Evolutionary conservation across 1,140 invertebrate genomes (phyloP).

Genomic region (Vollenhovia emeryi): DNA sequence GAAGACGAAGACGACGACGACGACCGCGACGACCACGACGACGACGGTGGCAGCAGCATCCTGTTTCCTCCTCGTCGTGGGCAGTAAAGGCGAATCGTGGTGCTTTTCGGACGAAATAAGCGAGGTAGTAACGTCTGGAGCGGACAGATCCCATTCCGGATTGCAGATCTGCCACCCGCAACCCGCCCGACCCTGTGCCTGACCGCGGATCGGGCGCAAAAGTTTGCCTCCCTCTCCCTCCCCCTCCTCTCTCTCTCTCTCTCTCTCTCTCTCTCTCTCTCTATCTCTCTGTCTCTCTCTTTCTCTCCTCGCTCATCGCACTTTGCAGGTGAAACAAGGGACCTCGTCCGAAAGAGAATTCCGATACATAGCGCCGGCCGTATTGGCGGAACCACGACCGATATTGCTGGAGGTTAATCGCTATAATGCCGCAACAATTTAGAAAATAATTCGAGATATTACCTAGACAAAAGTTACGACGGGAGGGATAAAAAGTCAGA

Average conservation of each 20-base stretch:
- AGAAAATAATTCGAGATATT: neutral
- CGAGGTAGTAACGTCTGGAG: conserved; percentile 81
- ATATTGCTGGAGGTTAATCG: conserved; percentile 43
- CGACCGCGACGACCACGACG: conserved; percentile 43
- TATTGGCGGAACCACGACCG: conserved; percentile 50
- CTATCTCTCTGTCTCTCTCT: too few relatives aligned
- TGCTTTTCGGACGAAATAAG: conserved; percentile 75
- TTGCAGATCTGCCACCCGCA: conserved; percentile 83
- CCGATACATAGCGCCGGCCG: conserved; percentile 65
- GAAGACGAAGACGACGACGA: neutral
- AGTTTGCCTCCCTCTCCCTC: conserved; percentile 70
- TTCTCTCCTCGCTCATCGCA: conserved; percentile 59
- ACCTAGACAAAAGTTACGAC: neutral
- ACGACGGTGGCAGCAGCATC: conserved; percentile 27
- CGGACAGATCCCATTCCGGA: conserved; percentile 85
- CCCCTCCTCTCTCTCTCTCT: neutral
- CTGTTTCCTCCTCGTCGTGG: conserved; percentile 72
- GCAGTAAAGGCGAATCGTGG: conserved; percentile 69
- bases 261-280: too few relatives aligned
- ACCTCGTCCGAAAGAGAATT: conserved; percentile 70
- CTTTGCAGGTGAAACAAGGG: conserved; percentile 81
- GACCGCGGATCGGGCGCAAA: conserved; percentile 75
- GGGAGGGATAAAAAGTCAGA: neutral
- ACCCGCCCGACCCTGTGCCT: conserved; percentile 74
- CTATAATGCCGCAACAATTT: neutral